Conservation (phyloP, 2,888 invertebrate species). For the Xanthorhoe designata region DNA sequence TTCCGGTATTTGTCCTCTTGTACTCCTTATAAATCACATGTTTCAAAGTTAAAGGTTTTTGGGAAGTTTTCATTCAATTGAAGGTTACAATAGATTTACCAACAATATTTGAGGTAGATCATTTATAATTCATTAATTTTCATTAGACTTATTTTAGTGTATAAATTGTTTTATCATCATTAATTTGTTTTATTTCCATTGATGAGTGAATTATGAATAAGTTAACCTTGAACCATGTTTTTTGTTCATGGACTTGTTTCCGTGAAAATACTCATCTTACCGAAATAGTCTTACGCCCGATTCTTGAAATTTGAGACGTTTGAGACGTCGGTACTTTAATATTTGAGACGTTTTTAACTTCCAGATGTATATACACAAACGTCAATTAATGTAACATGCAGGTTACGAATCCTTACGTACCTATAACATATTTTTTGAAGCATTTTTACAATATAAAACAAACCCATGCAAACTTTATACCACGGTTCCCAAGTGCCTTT, state of each 20-base stretch:
- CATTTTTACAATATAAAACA: not conserved
- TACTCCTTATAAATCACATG: slow-evolving; percentile 52
- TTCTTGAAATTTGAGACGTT: too few relatives aligned
- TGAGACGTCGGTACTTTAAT: too few relatives aligned
- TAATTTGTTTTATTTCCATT: too few relatives aligned
- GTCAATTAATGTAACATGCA: too few relatives aligned
- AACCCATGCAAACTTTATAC: slow-evolving; percentile 7
- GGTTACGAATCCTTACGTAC: too few relatives aligned
- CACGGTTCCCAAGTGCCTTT: slow-evolving; percentile 46
- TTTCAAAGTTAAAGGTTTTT: slow-evolving; percentile 38
- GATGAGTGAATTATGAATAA: too few relatives aligned
- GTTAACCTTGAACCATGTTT: too few relatives aligned
- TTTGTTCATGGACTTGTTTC: too few relatives aligned
- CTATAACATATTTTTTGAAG: not conserved
- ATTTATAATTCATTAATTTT: not conserved
- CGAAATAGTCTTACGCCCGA: too few relatives aligned
- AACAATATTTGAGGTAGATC: slow-evolving; percentile 1
- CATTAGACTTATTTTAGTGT: not conserved
- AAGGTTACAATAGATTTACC: slow-evolving; percentile 12
- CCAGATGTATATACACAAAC: too few relatives aligned
- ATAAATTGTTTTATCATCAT: not conserved
- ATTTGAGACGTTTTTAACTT: too few relatives aligned
- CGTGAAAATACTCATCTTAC: too few relatives aligned
- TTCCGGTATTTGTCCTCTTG: slow-evolving; percentile 57
- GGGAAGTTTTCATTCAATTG: slow-evolving; percentile 31